Evolutionary conservation across 2,113 vertebrate species (phyloP).

Genomic region (Bothrops jararaca): DNA sequence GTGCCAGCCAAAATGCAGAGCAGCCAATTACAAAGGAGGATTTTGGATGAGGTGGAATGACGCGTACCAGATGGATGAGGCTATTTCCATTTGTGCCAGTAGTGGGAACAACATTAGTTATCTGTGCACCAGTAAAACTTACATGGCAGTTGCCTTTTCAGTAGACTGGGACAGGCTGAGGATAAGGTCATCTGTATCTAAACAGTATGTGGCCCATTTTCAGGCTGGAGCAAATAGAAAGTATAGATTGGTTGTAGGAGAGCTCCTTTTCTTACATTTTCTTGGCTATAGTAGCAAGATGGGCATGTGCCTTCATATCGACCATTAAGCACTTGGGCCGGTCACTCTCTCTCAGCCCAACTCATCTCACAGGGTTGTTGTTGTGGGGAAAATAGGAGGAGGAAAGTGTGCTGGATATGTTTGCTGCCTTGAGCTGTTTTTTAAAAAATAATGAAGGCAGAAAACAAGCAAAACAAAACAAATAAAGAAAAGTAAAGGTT

Average conservation of each 20-base stretch:
- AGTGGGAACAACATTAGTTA: neutral
- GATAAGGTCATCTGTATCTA: neutral
- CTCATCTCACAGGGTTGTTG: neutral
- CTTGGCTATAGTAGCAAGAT: neutral
- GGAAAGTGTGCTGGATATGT: neutral
- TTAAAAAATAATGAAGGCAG: neutral
- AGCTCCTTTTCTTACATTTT: neutral
- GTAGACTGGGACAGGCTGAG: neutral
- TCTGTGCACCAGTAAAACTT: neutral
- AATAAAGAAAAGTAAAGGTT: neutral
- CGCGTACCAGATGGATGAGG: no score
- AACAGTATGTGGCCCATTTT: neutral
- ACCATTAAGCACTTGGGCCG: neutral
- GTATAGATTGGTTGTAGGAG: neutral
- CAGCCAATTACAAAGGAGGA: neutral
- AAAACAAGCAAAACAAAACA: neutral
- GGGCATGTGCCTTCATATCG: neutral
- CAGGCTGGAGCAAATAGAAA: neutral
- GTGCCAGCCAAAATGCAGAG: neutral
- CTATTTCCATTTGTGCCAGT: neutral
- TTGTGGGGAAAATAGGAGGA: neutral
- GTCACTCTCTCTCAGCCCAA: neutral
- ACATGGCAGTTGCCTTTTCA: neutral
- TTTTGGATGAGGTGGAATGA: neutral
- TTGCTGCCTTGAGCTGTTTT: no score